These are phyloP conservation scores for Epirrhoe alternata DNA, from an alignment of 2,888 invertebrate genomes.

Conservation along the genomic window DNA sequence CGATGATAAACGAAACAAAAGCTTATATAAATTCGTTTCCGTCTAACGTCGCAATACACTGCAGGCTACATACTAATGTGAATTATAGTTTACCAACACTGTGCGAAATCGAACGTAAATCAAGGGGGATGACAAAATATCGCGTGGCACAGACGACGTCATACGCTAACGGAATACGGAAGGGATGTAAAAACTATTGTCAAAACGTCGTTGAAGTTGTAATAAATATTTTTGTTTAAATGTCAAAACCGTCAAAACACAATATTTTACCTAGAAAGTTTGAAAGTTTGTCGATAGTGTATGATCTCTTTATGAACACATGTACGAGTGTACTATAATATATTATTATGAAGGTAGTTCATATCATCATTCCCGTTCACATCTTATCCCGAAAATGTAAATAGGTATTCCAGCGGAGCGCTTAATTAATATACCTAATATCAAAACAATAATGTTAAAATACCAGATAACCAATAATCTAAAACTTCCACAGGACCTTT, in stretches of 20 bases:
- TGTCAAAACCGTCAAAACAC: too few relatives aligned
- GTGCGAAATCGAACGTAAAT: slow-evolving; percentile 65
- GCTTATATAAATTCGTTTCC: not conserved
- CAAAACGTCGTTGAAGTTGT: slow-evolving; percentile 34
- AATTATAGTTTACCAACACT: slow-evolving; percentile 28
- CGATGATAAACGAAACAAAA: not conserved
- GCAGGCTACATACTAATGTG: slow-evolving; percentile 48
- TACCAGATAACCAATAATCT: not conserved
- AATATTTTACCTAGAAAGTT: too few relatives aligned
- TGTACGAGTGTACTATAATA: too few relatives aligned
- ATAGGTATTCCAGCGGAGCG: too few relatives aligned
- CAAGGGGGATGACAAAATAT: slow-evolving; percentile 61
- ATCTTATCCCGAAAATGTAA: too few relatives aligned
- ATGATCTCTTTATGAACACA: too few relatives aligned
- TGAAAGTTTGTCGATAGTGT: too few relatives aligned
- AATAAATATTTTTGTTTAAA: slow-evolving; percentile 36
- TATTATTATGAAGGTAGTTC: too few relatives aligned
- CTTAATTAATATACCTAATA: too few relatives aligned
- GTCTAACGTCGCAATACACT: slow-evolving; percentile 36
- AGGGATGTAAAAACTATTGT: slow-evolving; percentile 40
- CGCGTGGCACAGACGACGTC: slow-evolving; percentile 38
- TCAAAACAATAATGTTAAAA: not conserved
- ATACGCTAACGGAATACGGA: slow-evolving; percentile 34
- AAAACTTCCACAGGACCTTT: not conserved
- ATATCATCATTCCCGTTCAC: too few relatives aligned